Base-by-base conservation (phyloP, 2,888 invertebrate species). In the Eilema sororculum region DNA sequence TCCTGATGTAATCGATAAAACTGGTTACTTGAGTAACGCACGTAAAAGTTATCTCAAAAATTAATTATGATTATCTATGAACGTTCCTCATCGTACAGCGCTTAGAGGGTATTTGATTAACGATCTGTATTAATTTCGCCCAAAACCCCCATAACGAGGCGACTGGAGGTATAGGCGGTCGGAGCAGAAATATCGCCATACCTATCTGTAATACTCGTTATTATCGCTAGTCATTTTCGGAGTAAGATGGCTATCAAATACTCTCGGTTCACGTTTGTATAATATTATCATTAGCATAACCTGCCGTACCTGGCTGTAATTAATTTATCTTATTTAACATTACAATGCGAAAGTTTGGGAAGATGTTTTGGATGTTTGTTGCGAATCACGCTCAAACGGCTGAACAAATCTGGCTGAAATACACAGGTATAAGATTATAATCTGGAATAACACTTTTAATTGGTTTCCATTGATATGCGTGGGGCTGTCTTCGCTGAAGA, bases 41-140 rank as follows among this genome's bases (percentile, higher is more conserved):
- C 62, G 67, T 64, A 59, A 69, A 71, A 74, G 84, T 84, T 84
- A 84, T 86, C 82, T 74, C 68, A 72, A 87, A 89, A 89, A 88
- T n/a, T 52, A 52, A 52, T 52, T 84, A 86, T 85, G 84, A 87
- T 89, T 84, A 87, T 84, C 85, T 83, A 77, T 58, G 75, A 78
- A 74, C 84, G 79, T 83, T 83, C 80, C 80, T 83, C 86, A 85
- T 88, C 87, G 85, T 85, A 85, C 83, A 78, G 80, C 87, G 86
- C 85, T 89, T 85, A 86, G 85, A 81, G 87, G 86, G 86, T 89
- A 86, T 91, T 92, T 92, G 92, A 92, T 91, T 90, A 92, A 92
- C 90, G 90, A 91, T 89, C 89, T 85, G 76, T 89, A 93, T 93
- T 92, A 92, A 92, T 93, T 91, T 90, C 85, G 82, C 84, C 87